Conservation (phyloP, 1,140 invertebrate genomes). For the Andrena cerasifolii region DNA sequence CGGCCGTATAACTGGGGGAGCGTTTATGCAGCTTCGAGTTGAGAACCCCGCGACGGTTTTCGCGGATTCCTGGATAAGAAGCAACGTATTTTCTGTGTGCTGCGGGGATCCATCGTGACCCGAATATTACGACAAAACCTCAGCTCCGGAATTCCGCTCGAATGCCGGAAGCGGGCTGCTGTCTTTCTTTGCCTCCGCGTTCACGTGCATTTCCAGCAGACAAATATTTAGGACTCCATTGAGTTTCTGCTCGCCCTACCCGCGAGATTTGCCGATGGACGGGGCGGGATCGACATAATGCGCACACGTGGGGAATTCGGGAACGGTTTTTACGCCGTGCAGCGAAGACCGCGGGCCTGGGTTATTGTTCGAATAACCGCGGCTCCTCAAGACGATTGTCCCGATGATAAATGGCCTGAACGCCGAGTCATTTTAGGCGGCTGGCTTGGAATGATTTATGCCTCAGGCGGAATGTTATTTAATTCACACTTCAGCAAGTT, state of each 20-base stretch:
- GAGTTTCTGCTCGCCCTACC: slow-evolving; percentile 7
- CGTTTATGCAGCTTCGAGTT: slow-evolving; percentile 31
- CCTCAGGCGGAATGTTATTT: too few species aligned
- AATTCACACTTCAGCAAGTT: too few species aligned
- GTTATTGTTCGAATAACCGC: too few species aligned
- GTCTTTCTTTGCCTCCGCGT: slow-evolving; percentile 9
- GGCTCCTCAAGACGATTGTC: too few species aligned
- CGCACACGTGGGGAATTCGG: background rate
- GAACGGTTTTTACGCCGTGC: background rate
- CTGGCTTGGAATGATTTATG: too few species aligned
- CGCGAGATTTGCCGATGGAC: slow-evolving; percentile 28
- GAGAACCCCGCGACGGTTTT: slow-evolving; percentile 24
- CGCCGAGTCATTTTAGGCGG: too few species aligned
- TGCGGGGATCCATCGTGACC: slow-evolving; percentile 40
- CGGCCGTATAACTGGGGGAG: slow-evolving; percentile 28
- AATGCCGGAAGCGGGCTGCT: slow-evolving; percentile 42
- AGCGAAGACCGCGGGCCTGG: too few species aligned
- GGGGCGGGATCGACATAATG: background rate
- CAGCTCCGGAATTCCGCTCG: slow-evolving; percentile 45
- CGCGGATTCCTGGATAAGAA: slow-evolving; percentile 44
- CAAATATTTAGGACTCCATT: slow-evolving; percentile 56
- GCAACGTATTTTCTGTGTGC: slow-evolving; percentile 47
- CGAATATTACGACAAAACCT: slow-evolving; percentile 53
- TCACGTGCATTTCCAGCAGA: slow-evolving; percentile 14
- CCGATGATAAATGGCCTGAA: too few species aligned